Evolutionary conservation across 1,140 invertebrate species (phyloP), one percentile per base, ranked within the genome.

Genomic region (Trichonephila clavata): DNA sequence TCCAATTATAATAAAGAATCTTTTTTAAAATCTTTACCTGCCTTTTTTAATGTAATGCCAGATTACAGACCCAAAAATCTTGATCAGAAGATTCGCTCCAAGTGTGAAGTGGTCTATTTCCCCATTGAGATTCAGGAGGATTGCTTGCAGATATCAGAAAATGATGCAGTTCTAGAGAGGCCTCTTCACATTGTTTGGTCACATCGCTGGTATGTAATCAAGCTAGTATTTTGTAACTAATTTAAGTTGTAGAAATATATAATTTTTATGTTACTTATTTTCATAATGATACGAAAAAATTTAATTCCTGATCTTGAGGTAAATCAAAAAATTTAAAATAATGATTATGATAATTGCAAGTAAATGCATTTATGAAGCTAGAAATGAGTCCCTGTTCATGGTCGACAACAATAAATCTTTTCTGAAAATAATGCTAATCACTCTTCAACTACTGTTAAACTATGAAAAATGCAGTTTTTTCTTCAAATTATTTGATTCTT

Each of bases 181-280:
- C 43, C 32, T 94, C 95, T 97, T 21, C 97, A 97, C 95, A 97
- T 98, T 63, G 96, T 98, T 24, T 98, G 97, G 97, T 97, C 97
- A 21, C 97, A 98, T 96, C 96, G 97, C 95, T 98, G 97, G 96
- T 97, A 95, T 59, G 50, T 24, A 6, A 24, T 16, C 5, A 32
- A 13, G 18, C 39, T n/a, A 0, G 14, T 21, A 1, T 59, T 27
- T 77, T 63, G 5, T 63, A 63, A 63, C 18, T 63, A 63, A 13
- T 63, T 18, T 63, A 63, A 63, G 18, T 63, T 63, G 16, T 63
- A 63, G 5, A 18, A 18, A 4, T 63, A 63, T 63, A 63, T 63
- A 2, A 50, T 50, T 50, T 50, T 50, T 50, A 39, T 50, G 0
- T 13, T 50, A 1, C 8, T 50, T 50, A 0, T 50, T 50, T 5